A percentile compares a stretch with the other conserved stretches of the same genome.
These are phyloP conservation scores for Stictocephala bisonia DNA, from an alignment of 2,888 invertebrate species.

Conservation along the genomic window DNA sequence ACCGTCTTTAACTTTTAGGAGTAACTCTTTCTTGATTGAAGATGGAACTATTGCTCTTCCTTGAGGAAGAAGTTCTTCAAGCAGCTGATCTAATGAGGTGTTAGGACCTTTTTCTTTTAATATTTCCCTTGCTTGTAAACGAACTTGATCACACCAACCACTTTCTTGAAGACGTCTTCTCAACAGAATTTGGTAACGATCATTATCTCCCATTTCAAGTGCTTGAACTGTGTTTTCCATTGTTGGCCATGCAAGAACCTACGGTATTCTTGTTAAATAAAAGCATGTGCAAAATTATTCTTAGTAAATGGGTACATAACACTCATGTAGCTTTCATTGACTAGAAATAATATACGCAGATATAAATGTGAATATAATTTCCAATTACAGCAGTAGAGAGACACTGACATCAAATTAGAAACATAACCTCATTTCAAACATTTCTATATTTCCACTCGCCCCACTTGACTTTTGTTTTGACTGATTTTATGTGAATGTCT, in stretches of 20 bases:
- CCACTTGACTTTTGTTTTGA: too few relatives aligned
- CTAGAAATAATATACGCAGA: too few relatives aligned
- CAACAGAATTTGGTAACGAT: constrained; percentile 17
- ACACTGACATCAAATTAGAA: too few relatives aligned
- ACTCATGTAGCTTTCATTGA: too few relatives aligned
- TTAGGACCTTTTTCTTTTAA: constrained; percentile 18
- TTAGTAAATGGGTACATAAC: too few relatives aligned
- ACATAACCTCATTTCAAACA: too few relatives aligned
- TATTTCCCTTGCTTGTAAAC: constrained; percentile 28
- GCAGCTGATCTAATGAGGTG: constrained; percentile 7
- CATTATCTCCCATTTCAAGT: constrained; percentile 19
- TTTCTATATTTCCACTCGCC: too few relatives aligned
- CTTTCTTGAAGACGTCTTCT: constrained; percentile 33
- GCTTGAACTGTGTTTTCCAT: constrained; percentile 15
- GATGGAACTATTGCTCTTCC: constrained; percentile 20
- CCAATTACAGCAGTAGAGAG: too few relatives aligned
- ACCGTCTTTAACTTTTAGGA: constrained; percentile 26
- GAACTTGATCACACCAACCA: constrained; percentile 35
- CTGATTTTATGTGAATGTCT: too few relatives aligned
- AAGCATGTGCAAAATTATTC: too few relatives aligned
- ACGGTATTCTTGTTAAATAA: too few relatives aligned
- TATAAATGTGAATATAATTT: too few relatives aligned
- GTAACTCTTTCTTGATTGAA: constrained; percentile 25
- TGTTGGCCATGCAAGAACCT: background rate
- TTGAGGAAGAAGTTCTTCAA: constrained; percentile 21